Evolutionary conservation across 2,888 invertebrate species (phyloP), one percentile per base, ranked within the genome.

Genomic region (Tuberolachnus salignus): DNA sequence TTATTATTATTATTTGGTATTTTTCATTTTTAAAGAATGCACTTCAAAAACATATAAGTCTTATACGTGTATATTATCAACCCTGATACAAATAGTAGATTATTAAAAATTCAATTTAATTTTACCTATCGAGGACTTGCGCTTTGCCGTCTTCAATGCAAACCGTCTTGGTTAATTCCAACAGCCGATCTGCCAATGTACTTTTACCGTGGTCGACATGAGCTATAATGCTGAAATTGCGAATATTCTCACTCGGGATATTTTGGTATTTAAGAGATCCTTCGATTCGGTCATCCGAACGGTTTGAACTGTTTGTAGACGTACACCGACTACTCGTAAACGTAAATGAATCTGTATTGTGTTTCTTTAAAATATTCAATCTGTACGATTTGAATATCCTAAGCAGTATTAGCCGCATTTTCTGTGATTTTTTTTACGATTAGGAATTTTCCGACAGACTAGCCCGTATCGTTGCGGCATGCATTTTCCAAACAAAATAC

Each of bases 131-230:
- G 14, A 94, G 85, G 19, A 94, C 89, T 86, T 94, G 94, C 74
- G 89, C 88, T 82, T 89, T 88, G 44, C 91, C 91, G 4, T 87
- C 87, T 44, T 91, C 90, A 1, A 87, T 87, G 84, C 90, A 89
- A 80, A 93, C 90, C 0, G 91, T 91, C 82, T 97, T 97, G 21
- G 97, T 96, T 75, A 93, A 86, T 89, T 98, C 98, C 16, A 99
- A 86, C n/a, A 99, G 86, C 80, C 98, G 88, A 85, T 99, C 98
- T 1, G 98, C 97, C 80, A 99, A 87, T 0, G 98, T 99, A 86
- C 96, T 96, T 87, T 99, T 99, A 0, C 98, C 98, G 88, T 98
- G 98, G 86, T 99, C 98, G 1, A 99, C 94, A 87, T 99, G 98
- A n/a, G 98, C 98, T 82, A 99, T 95, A 84, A 99, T 98, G 86